phyloP scores from a whole-genome alignment of 92 coral and sea anemone genomes.

The Epizoanthus illoricatus region DNA sequence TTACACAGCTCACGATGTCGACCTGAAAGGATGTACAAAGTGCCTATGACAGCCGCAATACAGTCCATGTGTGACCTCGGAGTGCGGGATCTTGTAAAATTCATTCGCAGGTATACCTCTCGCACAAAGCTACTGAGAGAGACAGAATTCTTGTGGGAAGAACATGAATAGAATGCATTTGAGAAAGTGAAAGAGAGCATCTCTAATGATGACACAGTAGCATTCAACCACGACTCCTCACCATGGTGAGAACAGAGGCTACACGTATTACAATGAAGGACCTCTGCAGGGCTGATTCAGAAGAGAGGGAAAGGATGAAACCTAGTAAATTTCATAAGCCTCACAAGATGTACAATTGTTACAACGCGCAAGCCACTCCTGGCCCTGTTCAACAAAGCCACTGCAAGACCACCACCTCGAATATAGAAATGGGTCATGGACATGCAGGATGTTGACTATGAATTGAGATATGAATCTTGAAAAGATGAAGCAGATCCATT shows the following conservation, averaged over 20 bases:
- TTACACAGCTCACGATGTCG: neutral
- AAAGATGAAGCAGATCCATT: neutral
- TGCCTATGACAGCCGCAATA: no score
- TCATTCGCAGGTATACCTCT: constrained; percentile 61
- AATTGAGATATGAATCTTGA: constrained; percentile 51
- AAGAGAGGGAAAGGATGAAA: constrained; percentile 37
- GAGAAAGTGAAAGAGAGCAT: constrained; percentile 49
- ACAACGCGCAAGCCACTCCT: no score
- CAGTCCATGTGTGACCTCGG: no score
- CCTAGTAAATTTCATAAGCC: constrained; percentile 67
- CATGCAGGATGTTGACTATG: constrained; percentile 55
- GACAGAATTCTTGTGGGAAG: constrained; percentile 46
- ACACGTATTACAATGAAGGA: neutral
- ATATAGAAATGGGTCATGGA: constrained; percentile 56
- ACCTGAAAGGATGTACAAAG: constrained; percentile 19
- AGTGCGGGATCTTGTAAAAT: constrained; percentile 24
- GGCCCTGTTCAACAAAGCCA: no score
- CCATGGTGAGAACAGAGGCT: constrained; percentile 53
- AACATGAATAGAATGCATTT: constrained; percentile 7
- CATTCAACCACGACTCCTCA: constrained; percentile 16
- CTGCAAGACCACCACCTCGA: no score
- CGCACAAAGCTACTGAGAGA: constrained; percentile 43
- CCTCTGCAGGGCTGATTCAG: constrained; percentile 43
- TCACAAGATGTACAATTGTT: constrained; percentile 7
- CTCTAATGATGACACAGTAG: constrained; percentile 48